These are phyloP conservation scores for Anthonomus grandis DNA, from an alignment of 1,140 invertebrate genomes.

Conservation along the genomic window DNA sequence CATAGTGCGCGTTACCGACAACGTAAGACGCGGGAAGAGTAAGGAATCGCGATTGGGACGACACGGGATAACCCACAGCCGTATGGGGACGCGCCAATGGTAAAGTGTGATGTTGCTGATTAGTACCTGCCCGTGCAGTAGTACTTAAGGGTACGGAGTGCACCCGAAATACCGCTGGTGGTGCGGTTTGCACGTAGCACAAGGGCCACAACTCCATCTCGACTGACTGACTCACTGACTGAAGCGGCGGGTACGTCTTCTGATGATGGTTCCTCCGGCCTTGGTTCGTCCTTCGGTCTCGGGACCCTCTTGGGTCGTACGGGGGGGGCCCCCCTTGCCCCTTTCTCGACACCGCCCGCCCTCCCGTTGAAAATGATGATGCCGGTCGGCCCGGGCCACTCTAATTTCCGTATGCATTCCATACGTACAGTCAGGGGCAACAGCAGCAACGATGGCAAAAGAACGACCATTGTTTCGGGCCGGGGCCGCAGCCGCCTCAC, in stretches of 20 bases:
- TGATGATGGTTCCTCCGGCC: slow-evolving; percentile 32
- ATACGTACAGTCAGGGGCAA: slow-evolving; percentile 33
- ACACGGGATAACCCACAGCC: slow-evolving; percentile 40
- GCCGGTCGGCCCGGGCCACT: slow-evolving; percentile 47
- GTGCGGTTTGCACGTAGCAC: slow-evolving; percentile 50
- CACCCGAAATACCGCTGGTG: slow-evolving; percentile 54
- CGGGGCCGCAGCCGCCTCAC: background rate
- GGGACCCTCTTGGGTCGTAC: slow-evolving; percentile 32
- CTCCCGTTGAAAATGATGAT: slow-evolving; percentile 2
- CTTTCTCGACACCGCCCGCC: slow-evolving; percentile 2
- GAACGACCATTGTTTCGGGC: slow-evolving; percentile 26
- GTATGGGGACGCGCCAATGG: slow-evolving; percentile 39
- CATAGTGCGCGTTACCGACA: slow-evolving; percentile 20
- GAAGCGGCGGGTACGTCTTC: background rate
- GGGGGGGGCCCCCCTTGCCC: slow-evolving; percentile 13
- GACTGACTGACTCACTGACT: slow-evolving; percentile 21
- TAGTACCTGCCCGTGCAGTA: slow-evolving; percentile 38
- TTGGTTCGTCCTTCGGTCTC: slow-evolving; percentile 51
- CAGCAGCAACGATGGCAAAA: too few species aligned
- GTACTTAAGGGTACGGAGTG: slow-evolving; percentile 52
- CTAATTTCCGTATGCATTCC: slow-evolving; percentile 57
- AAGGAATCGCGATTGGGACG: slow-evolving; percentile 43
- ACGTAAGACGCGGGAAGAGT: slow-evolving; percentile 48
- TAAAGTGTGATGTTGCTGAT: slow-evolving; percentile 2
- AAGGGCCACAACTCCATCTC: slow-evolving; percentile 47